A percentile compares a stretch with the other conserved stretches of the same genome.
phyloP scores from a whole-genome alignment of 2,888 invertebrate genomes.

The Drosophila subsilvestris region DNA sequence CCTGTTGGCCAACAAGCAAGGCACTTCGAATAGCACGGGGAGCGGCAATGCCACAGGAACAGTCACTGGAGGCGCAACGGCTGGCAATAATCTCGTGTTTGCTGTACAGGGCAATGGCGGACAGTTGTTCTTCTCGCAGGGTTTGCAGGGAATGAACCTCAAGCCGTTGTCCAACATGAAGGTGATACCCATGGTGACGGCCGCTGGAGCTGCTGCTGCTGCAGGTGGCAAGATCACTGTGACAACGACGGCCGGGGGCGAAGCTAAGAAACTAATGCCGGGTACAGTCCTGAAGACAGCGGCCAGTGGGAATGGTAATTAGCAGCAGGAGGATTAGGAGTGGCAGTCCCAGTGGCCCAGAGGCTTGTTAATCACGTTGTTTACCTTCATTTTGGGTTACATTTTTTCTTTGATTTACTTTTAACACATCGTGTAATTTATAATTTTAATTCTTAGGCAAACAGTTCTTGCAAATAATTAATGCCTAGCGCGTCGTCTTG shows the following conservation, averaged over 20 bases:
- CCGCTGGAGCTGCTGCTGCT: conserved; percentile 11
- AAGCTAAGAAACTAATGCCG: conserved; percentile 54
- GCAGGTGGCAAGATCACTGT: conserved; percentile 44
- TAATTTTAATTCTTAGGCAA: conserved; percentile 49
- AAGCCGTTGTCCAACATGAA: conserved; percentile 87
- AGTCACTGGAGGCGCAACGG: conserved; percentile 58
- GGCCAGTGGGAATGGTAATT: conserved; percentile 47
- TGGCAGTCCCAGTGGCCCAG: conserved; percentile 32
- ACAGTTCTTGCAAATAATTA: conserved; percentile 43
- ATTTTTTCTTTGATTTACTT: conserved; percentile 24
- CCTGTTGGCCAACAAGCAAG: conserved; percentile 48
- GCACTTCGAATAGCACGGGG: conserved; percentile 31
- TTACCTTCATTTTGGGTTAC: conserved; percentile 40
- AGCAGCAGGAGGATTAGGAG: conserved; percentile 26
- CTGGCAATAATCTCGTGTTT: conserved; percentile 84
- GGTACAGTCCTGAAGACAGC: conserved; percentile 62
- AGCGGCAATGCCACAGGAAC: conserved; percentile 60
- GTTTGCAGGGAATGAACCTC: conserved; percentile 87
- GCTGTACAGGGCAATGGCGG: conserved; percentile 86
- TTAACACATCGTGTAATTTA: conserved; percentile 27
- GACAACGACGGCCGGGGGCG: conserved; percentile 40
- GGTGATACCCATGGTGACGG: conserved; percentile 84
- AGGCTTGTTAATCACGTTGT: conserved; percentile 64
- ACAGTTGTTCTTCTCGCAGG: conserved; percentile 87
- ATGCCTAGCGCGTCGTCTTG: not conserved